phyloP scores from a whole-genome alignment of 2,888 invertebrate species.

The Tenodera sinensis region DNA sequence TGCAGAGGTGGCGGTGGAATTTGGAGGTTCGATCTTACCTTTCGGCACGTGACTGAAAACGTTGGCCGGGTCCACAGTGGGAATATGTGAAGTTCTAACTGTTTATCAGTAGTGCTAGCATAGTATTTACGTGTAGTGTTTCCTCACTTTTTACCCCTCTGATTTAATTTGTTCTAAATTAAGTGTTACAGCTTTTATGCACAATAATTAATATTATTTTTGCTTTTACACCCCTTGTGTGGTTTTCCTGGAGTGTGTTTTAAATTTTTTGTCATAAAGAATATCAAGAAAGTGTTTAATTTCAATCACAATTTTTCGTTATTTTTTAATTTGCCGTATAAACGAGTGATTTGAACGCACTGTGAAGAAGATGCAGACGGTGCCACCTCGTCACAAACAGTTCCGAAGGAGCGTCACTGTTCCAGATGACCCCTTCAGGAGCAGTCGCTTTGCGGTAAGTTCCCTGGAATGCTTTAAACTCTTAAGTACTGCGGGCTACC shows the following conservation, averaged over 20 bases:
- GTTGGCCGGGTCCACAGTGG: not conserved
- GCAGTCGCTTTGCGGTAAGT: conserved; percentile 23
- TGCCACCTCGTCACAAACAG: conserved; percentile 31
- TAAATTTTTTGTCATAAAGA: not conserved
- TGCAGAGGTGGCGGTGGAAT: not conserved
- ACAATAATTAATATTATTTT: not conserved
- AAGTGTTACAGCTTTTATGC: not conserved
- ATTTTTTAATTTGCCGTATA: not conserved
- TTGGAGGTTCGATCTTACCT: not conserved
- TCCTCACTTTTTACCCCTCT: not conserved
- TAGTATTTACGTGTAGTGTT: too few relatives aligned
- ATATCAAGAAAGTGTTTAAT: not conserved
- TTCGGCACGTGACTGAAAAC: not conserved
- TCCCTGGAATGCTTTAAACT: not conserved
- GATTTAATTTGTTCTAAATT: not conserved
- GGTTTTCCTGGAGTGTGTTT: not conserved
- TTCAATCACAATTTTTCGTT: too few relatives aligned
- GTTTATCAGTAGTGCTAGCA: not conserved
- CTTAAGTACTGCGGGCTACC: not conserved
- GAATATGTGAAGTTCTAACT: not conserved
- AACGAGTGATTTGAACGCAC: not conserved
- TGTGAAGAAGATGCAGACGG: conserved; percentile 27
- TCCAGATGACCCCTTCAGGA: conserved; percentile 30
- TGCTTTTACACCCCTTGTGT: not conserved
- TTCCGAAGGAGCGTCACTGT: conserved; percentile 31